Evolutionary conservation across 2,888 invertebrate species (phyloP).

Genomic region (Acholoe squamosa): DNA sequence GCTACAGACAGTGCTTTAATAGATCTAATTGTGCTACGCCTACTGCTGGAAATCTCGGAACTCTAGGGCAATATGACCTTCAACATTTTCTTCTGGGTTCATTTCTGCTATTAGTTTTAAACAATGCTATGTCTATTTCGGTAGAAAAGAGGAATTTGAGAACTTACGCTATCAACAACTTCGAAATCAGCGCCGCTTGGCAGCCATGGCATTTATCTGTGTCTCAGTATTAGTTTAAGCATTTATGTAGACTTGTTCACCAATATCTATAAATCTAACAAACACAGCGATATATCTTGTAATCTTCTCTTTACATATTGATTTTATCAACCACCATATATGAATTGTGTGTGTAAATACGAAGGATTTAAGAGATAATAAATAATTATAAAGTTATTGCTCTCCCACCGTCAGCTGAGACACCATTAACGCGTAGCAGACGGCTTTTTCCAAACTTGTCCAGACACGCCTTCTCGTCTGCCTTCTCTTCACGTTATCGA

Average conservation of each 20-base stretch:
- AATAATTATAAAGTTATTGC: not conserved
- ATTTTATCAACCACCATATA: not conserved
- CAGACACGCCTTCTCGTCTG: not conserved
- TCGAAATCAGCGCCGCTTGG: conserved; percentile 18
- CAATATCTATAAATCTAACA: too few species aligned
- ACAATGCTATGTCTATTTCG: too few species aligned
- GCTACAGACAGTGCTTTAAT: too few species aligned
- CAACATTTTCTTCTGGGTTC: too few species aligned
- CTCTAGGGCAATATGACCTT: not conserved
- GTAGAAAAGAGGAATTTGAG: too few species aligned
- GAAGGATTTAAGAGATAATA: not conserved
- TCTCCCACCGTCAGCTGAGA: not conserved
- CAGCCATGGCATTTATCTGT: conserved; percentile 13
- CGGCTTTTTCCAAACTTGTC: conserved; percentile 6
- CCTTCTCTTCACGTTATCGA: not conserved
- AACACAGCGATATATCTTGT: too few species aligned
- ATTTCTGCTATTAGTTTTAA: too few species aligned
- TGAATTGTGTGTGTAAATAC: not conserved
- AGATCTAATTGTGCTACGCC: too few species aligned
- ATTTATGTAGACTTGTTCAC: too few species aligned
- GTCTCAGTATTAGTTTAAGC: not conserved
- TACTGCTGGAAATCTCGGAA: too few species aligned
- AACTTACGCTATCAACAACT: not conserved
- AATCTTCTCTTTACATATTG: too few species aligned
- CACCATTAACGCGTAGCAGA: not conserved